These are phyloP conservation scores for Entomyzon cyanotis DNA, from an alignment of 2,113 vertebrate species.

Conservation along the genomic window DNA sequence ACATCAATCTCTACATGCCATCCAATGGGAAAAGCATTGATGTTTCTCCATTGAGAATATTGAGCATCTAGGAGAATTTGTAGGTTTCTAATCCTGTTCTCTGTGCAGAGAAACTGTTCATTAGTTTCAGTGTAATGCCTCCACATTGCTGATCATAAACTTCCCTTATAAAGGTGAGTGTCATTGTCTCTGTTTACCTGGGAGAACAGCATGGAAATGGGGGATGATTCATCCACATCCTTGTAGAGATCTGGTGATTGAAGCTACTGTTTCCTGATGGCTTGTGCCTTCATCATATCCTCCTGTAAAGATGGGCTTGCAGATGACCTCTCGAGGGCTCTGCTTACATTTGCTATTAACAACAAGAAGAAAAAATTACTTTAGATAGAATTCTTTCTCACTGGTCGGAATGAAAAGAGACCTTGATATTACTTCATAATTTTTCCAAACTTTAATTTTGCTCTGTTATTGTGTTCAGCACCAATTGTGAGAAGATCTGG, in stretches of 20 bases:
- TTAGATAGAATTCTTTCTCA: not conserved
- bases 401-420: not conserved
- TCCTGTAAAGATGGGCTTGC: not conserved
- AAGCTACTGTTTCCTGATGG: not conserved
- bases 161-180: not conserved
- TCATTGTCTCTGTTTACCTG: not conserved
- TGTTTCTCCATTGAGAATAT: not conserved
- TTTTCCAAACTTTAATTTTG: not conserved
- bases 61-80: not conserved
- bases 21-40: not conserved
- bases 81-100: not conserved
- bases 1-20: rapidly evolving
- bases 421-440: not conserved
- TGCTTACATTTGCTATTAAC: not conserved
- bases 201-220: not conserved
- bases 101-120: not conserved
- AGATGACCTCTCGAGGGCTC: not conserved
- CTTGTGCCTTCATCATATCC: not conserved
- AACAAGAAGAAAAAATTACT: not conserved
- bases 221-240: not conserved
- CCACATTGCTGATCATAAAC: not conserved
- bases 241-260: not conserved
- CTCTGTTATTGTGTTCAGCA: not conserved
- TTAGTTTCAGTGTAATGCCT: not conserved
- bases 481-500: not conserved